phyloP scores from a whole-genome alignment of 2,888 invertebrate genomes.

The Vandiemenella viatica region DNA sequence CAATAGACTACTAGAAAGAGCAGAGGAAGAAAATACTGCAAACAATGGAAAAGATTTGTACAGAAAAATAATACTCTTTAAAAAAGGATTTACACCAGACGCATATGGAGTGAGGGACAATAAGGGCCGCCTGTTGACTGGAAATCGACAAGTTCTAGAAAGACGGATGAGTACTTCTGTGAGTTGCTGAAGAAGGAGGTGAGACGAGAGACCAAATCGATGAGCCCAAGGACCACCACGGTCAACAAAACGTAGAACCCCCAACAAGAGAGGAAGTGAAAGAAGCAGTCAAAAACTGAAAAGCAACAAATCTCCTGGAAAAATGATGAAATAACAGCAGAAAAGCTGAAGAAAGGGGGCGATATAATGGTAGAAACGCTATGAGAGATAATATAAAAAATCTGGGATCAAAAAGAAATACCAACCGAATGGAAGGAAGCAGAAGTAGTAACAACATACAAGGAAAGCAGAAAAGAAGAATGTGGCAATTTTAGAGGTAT shows the following conservation, averaged over 20 bases:
- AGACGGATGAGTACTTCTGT: too few relatives aligned
- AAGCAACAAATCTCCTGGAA: not conserved
- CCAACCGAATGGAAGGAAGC: not conserved
- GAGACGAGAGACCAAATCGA: too few relatives aligned
- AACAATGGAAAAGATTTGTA: constrained; percentile 7
- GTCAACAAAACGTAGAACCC: not conserved
- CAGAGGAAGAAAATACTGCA: too few relatives aligned
- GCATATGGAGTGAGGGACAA: not conserved
- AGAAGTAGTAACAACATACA: not conserved
- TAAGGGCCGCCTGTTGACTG: too few relatives aligned
- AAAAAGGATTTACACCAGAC: not conserved
- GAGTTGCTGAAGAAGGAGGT: too few relatives aligned
- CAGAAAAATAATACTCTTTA: constrained; percentile 5
- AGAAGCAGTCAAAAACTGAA: not conserved
- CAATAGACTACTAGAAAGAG: constrained; percentile 2
- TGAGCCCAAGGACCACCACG: too few relatives aligned
- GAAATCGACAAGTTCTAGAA: too few relatives aligned
- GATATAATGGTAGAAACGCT: not conserved
- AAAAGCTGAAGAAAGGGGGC: not conserved
- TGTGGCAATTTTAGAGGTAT: too few relatives aligned
- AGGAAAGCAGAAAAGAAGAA: too few relatives aligned
- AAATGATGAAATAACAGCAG: not conserved
- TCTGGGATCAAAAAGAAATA: not conserved
- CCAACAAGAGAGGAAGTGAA: not conserved
- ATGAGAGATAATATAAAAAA: not conserved